phyloP scores from a whole-genome alignment of 2,113 vertebrate species.

The Verasper variegatus region DNA sequence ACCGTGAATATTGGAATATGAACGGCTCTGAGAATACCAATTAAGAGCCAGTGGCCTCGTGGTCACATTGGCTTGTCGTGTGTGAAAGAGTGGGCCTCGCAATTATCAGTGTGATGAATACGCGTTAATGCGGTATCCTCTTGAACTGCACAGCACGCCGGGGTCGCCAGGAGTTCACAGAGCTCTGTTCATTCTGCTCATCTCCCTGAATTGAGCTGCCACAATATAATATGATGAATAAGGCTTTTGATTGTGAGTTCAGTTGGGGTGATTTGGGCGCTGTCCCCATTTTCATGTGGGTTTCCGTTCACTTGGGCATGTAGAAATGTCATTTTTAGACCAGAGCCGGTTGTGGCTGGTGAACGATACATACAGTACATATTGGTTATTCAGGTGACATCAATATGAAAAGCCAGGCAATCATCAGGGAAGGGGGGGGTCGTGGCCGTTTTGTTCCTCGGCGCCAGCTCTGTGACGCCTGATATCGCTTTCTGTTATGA shows the following conservation, averaged over 20 bases:
- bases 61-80: slow-evolving; percentile 66
- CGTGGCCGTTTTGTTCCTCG: slow-evolving; percentile 32
- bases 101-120: slow-evolving; percentile 75
- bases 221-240: slow-evolving; percentile 57
- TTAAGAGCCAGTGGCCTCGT: slow-evolving; percentile 54
- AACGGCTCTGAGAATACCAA: slow-evolving; percentile 68
- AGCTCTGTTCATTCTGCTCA: slow-evolving; percentile 50
- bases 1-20: slow-evolving; percentile 62
- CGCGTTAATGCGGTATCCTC: slow-evolving; percentile 60
- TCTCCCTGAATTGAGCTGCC: slow-evolving; percentile 37
- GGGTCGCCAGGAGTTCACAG: slow-evolving; percentile 65
- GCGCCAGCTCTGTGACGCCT: slow-evolving; percentile 23
- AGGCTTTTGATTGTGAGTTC: slow-evolving; percentile 59
- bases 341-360: slow-evolving; percentile 27
- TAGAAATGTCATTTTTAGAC: slow-evolving; percentile 50
- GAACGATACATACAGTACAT: slow-evolving; percentile 40
- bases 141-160: slow-evolving; percentile 53
- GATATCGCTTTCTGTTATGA: slow-evolving; percentile 23
- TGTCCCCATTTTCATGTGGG: slow-evolving; percentile 28
- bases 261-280: slow-evolving; percentile 31
- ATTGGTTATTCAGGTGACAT: slow-evolving; percentile 31
- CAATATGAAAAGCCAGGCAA: slow-evolving; percentile 36
- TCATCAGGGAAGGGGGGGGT: slow-evolving; percentile 16
- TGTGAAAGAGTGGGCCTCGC: slow-evolving; percentile 49
- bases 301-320: slow-evolving; percentile 46